Evolutionary conservation across 2,888 invertebrate genomes (phyloP).

Genomic region (Rapana venosa): DNA sequence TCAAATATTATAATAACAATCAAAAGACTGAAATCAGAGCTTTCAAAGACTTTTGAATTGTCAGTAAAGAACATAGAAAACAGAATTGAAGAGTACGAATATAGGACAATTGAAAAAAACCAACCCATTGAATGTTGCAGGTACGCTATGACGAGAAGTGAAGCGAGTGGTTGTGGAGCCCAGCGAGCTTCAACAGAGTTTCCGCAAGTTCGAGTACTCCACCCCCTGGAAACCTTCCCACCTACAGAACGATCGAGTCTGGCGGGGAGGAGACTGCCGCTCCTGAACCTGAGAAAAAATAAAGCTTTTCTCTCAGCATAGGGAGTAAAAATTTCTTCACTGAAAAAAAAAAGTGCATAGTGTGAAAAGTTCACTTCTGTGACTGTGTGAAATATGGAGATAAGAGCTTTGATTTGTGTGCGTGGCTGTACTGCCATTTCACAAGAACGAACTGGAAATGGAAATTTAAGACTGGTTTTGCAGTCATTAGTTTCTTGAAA

Average conservation of each 20-base stretch:
- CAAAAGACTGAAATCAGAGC: too few relatives aligned
- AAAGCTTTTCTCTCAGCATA: background rate
- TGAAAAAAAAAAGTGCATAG: background rate
- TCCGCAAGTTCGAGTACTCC: conserved; percentile 96
- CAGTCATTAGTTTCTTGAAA: too few relatives aligned
- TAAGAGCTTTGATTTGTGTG: background rate
- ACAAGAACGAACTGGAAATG: background rate
- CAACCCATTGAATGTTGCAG: conserved; percentile 78
- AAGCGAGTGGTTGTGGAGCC: conserved; percentile 98
- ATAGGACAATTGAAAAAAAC: too few relatives aligned
- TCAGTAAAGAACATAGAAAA: too few relatives aligned
- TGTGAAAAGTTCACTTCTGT: background rate
- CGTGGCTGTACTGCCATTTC: too few relatives aligned
- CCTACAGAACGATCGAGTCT: conserved; percentile 60
- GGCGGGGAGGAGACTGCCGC: conserved; percentile 38
- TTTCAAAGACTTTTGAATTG: too few relatives aligned
- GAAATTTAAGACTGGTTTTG: too few relatives aligned
- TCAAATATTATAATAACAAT: too few relatives aligned
- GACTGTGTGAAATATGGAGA: too few relatives aligned
- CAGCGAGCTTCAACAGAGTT: conserved; percentile 97
- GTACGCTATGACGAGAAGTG: conserved; percentile 98
- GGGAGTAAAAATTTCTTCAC: background rate
- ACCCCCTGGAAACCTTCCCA: conserved; percentile 99
- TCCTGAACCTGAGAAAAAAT: conserved; percentile 29
- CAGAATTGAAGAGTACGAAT: too few relatives aligned